Percentiles rank a stretch among this genome's conserved stretches.
phyloP scores from a whole-genome alignment of 2,797 vertebrate genomes.

The Tokudaia tokunoshimensis region DNA sequence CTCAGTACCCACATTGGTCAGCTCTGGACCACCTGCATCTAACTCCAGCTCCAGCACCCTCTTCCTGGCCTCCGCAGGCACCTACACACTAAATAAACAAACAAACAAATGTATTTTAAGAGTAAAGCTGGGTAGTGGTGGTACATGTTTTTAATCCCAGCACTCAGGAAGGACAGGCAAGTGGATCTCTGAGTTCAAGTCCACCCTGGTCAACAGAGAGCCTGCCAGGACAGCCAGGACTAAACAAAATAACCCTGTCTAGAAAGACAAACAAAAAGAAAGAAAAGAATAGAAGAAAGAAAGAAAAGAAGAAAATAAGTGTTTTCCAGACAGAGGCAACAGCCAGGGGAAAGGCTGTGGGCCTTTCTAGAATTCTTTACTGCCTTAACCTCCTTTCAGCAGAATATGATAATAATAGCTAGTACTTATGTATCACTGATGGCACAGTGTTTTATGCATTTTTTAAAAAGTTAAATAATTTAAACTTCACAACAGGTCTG shows the following conservation, averaged over 20 bases:
- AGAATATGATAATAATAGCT: slow-evolving; percentile 2
- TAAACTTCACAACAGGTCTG: slow-evolving; percentile 30
- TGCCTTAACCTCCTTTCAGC: slow-evolving; percentile 7
- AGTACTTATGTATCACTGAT: slow-evolving; percentile 19
- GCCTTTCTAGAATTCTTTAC: not conserved
- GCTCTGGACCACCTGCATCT: not conserved
- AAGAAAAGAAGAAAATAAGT: not conserved
- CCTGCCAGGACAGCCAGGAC: not conserved
- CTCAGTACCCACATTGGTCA: not conserved
- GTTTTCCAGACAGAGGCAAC: not conserved
- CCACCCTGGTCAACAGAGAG: not conserved
- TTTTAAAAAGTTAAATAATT: slow-evolving; percentile 38
- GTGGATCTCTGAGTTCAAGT: not conserved
- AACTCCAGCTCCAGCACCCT: not conserved
- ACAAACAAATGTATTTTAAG: not conserved
- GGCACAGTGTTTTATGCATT: slow-evolving; percentile 39
- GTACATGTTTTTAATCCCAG: not conserved
- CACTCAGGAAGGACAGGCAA: not conserved
- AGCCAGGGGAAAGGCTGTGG: slow-evolving; percentile 30
- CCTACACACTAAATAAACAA: not conserved
- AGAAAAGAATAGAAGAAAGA: not conserved
- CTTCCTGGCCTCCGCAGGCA: not conserved
- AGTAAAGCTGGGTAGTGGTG: not conserved
- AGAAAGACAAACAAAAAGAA: not conserved
- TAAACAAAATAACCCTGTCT: not conserved